Percentiles rank a stretch among this genome's conserved stretches.
These are phyloP conservation scores for Aphaenogaster floridana DNA, from an alignment of 1,140 invertebrate genomes.

Conservation along the genomic window DNA sequence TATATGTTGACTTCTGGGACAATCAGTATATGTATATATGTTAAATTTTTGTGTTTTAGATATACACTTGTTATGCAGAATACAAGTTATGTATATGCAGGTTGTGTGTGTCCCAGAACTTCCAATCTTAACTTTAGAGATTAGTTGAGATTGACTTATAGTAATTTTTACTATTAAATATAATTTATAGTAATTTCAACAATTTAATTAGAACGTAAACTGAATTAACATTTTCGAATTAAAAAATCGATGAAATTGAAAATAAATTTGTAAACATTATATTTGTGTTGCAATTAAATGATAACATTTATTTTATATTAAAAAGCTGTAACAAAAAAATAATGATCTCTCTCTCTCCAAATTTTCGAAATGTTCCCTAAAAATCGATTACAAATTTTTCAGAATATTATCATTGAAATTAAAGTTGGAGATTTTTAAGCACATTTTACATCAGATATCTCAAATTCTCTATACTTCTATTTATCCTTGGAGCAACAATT, in stretches of 20 bases:
- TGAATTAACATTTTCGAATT: neutral
- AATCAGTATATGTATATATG: neutral
- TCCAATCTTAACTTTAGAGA: conserved; percentile 6
- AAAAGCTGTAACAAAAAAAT: neutral
- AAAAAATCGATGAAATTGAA: neutral
- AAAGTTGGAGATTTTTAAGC: conserved; percentile 28
- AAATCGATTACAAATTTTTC: neutral
- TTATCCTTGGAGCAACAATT: neutral
- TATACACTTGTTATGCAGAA: neutral
- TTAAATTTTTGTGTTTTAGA: conserved; percentile 14
- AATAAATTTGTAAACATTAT: neutral
- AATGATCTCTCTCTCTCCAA: neutral
- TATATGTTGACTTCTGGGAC: neutral
- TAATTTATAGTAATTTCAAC: too few relatives aligned
- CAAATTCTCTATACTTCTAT: neutral
- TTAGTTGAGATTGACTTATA: neutral
- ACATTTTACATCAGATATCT: neutral
- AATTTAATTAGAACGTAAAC: neutral
- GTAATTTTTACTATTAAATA: too few relatives aligned
- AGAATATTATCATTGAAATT: neutral
- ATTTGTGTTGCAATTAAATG: neutral
- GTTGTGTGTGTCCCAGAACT: neutral
- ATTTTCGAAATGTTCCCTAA: neutral
- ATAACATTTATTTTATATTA: neutral
- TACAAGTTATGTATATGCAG: conserved; percentile 39